Evolutionary conservation across 1,140 invertebrate genomes (phyloP), one percentile per base, ranked within the genome.

Genomic region (Drosophila paulistorum): DNA sequence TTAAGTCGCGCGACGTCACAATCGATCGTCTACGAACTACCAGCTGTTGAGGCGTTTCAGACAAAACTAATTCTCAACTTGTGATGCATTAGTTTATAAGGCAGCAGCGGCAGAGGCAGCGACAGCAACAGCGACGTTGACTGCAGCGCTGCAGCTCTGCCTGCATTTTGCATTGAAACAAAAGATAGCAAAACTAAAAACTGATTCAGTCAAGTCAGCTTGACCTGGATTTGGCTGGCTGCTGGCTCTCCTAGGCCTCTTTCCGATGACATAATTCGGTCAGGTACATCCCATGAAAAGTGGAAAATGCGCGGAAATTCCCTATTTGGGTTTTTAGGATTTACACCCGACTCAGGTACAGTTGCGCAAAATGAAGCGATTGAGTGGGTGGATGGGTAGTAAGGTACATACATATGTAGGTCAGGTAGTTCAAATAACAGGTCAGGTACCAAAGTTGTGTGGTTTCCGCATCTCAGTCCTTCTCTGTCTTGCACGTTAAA

Each of bases 51-150:
- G 76, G 78, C 81, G 79, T 74, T 76, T 74, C 91, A 91, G 79
- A 79, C 81, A 79, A 90, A 90, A 90, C 76, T 81, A 91, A 79
- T 85, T 89, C 89, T 91, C 84, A 78, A 79, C 74, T 82, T 85
- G 78, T 84, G 79, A 77, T 61, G 75, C 80, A 84, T 87, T 87
- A 90, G 84, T 87, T 87, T 87, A 87, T 87, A 87, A 87, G 84
- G 71, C 71, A 39, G 42, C 64, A 20, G 65, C n/a, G 76, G 33
- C n/a, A 62, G 9, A 51, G 35, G 0, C 48, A 63, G 65, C 17
- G 76, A 23, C n/a, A 62, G 9, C 58, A 4, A 13, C 57, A 14
- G n/a, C 26, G 30, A 39, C 26, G 33, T 26, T 7, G 42, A 14
- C 60, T 14, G 13, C 17, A 17, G 17, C 1, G 17, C 17, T 17